Base-by-base conservation (phyloP, 2,113 vertebrate genomes). In the Acinonyx jubatus region DNA sequence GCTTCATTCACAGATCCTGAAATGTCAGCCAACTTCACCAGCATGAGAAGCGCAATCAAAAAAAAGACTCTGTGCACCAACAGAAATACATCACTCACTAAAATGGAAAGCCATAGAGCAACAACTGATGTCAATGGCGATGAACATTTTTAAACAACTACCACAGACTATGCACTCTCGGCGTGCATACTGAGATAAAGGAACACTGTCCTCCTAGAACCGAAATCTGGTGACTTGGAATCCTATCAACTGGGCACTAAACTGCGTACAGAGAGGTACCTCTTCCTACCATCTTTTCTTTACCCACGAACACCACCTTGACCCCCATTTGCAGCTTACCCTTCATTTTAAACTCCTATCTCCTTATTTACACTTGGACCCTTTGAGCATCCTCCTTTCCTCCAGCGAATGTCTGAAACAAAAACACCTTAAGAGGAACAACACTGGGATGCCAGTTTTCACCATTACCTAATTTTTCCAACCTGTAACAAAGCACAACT, bases 391-490 rank as follows among this genome's bases (percentile, higher is more conserved):
- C 66, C 76, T 69, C 50, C 18, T 68, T 78, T 92, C 45, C 88
- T 88, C 90, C 55, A 79, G 87, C 15, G 85, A 95, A 94, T 19
- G 33, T 68, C n/a, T 90, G 48, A 8, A 15, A 89, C 76, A 92
- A 57, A 36, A 84, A 66, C 25, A 89, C 89, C 83, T 84, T 84
- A 87, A 31, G 27, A 78, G 50, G 74, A 97, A 96, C 29, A 95
- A 71, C 5, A 84, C 9, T 14, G 48, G 63, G n/a, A 85, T 57
- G 81, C 25, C 84, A 94, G 38, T 89, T 88, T 96, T 84, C 80
- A 73, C 73, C 83, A 95, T 95, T 96, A 96, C 61, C 52, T 79
- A 88, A 90, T 85, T 91, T 97, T 94, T 83, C 91, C 90, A 96
- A 73, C 94, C 81, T 93, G 88, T 89, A 96, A 81, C 65, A 76